Base-by-base conservation (phyloP, 2,797 vertebrate genomes). In the Chelon labrosus region DNA sequence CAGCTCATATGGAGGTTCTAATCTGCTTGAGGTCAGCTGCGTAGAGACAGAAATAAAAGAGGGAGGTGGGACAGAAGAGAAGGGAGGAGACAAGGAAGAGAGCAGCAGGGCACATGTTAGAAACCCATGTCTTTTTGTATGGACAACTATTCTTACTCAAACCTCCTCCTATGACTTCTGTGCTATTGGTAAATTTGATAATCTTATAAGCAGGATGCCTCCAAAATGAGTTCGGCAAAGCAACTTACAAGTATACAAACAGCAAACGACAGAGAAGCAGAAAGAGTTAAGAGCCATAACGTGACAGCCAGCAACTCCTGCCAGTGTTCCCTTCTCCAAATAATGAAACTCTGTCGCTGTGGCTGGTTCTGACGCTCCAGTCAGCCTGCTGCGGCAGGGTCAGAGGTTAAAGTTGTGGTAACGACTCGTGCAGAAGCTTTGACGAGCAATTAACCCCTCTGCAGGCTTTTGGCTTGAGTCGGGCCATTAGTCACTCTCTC, bases 391-490 rank as follows among this genome's bases (percentile, higher is more conserved):
- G 79, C 41, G 27, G 54, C 41, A 62, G 52, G 81, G 80, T 87
- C 85, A 86, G 51, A 84, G 85, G 86, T 88, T 85, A 88, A 89
- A 86, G 80, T 85, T 65, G 86, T 65, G 71, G 79, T 89, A 91
- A 91, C 91, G 89, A 90, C 80, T 90, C 44, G 57, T 82, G 79
- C 70, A 77, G 74, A 83, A 81, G 85, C 81, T 89, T 82, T 91
- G 90, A 91, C 52, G 75, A 89, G 79, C 88, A 89, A 90, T 91
- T 91, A 92, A 89, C 68, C 53, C 73, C 70, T 22, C 78, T 42
- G 58, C 77, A 83, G 85, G 79, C 64, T 39, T 22, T 58, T 2
- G 2, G 61, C 75, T 81, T 77, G 80, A 79, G 53, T 53, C n/a
- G 59, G 49, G 77, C 80, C 80, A 88, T 84, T 79, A 74, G 50